These are phyloP conservation scores for Himalopsyche anomala DNA, from an alignment of 2,888 invertebrate genomes.

Conservation along the genomic window DNA sequence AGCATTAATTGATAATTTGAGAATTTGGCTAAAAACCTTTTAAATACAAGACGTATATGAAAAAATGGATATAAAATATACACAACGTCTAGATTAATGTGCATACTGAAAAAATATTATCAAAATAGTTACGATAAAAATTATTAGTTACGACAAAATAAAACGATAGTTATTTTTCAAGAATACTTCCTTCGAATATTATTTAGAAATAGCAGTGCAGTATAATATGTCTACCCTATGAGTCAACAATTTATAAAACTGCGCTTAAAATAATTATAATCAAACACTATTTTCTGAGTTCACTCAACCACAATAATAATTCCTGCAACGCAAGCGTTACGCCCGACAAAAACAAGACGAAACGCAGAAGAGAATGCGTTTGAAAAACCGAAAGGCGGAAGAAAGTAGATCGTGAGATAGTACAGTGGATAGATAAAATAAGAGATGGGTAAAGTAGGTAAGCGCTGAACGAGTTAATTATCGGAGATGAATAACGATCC, in stretches of 20 bases:
- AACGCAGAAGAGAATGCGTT: not conserved
- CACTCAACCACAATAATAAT: not conserved
- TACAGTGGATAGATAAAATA: not conserved
- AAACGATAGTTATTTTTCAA: too few species aligned
- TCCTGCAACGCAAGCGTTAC: conserved; percentile 2
- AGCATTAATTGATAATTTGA: too few species aligned
- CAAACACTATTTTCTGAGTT: not conserved
- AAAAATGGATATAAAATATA: too few species aligned
- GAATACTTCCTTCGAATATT: too few species aligned
- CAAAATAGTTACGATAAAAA: too few species aligned
- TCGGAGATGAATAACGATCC: conserved; percentile 40
- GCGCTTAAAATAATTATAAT: not conserved
- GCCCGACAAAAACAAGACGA: not conserved
- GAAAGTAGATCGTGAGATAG: conserved; percentile 13
- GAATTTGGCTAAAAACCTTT: too few species aligned
- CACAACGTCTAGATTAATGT: too few species aligned
- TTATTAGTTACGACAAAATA: too few species aligned
- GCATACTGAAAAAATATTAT: too few species aligned
- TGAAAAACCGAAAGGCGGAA: not conserved
- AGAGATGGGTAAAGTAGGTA: conserved; percentile 5
- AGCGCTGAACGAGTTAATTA: conserved; percentile 29
- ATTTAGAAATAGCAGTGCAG: not conserved
- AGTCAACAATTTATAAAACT: not conserved
- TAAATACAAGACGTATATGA: too few species aligned
- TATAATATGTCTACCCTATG: not conserved